Base-by-base conservation (phyloP, 2,888 invertebrate species). In the Keiferia lycopersicella region DNA sequence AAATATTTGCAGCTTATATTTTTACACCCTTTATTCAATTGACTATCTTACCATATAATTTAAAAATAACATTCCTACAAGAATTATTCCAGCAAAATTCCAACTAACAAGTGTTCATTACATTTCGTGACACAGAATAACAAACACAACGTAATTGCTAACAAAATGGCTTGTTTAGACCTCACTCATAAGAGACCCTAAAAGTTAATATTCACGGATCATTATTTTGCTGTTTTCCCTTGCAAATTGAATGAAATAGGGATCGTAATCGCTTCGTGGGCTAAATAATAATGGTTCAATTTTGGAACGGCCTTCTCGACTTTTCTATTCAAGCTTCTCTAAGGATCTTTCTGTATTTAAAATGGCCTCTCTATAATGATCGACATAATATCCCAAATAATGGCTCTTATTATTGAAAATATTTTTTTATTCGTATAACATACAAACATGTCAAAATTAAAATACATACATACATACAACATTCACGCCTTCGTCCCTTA, bases 201-300 rank as follows among this genome's bases (percentile, higher is more conserved):
- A 61, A 62, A 62, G 41, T 62, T 53, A 62, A 56, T 62, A 62
- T 62, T 39, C 14, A 26, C 22, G 41, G 16, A 56, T 61, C 61
- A 51, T 62, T 62, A 56, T 62, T 53, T 62, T 22, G 20, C n/a
- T 56, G 34, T 56, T 56, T 53, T 56, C 56, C 34, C 56, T 62
- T 62, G 62, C 62, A 56, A 62, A 62, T 62, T 53, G 62, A 56
- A 56, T 56, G 26, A 34, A 56, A 56, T 56, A 30, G 56, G 34
- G 56, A 34, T 10, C 56, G 34, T 56, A 56, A 56, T 56, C n/a
- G 56, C 56, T 56, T 56, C 12, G 30, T 30, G 26, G 14, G 51
- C 22, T 53, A 20, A 22, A 53, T 53, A 3, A 53, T 53, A 53
- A 22, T 53, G 51, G 51, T 53, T 22, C 1, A 16, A 53, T 53